Evolutionary conservation across 2,888 invertebrate species (phyloP).

Genomic region (Polia nebulosa): DNA sequence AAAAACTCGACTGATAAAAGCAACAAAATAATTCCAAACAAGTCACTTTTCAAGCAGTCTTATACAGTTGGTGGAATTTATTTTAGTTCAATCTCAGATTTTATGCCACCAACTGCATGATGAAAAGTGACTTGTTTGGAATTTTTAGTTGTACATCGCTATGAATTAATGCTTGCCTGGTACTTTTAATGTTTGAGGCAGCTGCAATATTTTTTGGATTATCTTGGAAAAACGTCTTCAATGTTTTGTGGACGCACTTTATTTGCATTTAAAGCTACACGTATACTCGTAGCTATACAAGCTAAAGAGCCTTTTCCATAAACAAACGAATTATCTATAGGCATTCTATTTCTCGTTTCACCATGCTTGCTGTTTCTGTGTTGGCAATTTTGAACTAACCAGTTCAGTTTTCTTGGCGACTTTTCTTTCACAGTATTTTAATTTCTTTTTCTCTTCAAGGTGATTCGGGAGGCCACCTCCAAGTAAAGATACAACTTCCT

Average conservation of each 20-base stretch:
- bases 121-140: conserved; percentile 31
- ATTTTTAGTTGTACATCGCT: background rate
- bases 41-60: too few relatives aligned
- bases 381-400: background rate
- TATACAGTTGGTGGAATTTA: too few relatives aligned
- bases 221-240: too few relatives aligned
- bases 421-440: background rate
- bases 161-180: conserved; percentile 12
- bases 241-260: too few relatives aligned
- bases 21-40: conserved; percentile 68
- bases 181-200: background rate
- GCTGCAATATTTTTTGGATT: too few relatives aligned
- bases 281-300: too few relatives aligned
- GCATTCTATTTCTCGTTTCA: background rate
- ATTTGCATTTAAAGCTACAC: too few relatives aligned
- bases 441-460: conserved; percentile 86
- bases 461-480: conserved; percentile 94
- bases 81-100: too few relatives aligned
- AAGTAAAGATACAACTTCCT: conserved; percentile 77
- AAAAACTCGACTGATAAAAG: too few relatives aligned
- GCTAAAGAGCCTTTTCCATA: background rate
- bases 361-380: background rate
- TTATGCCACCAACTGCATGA: too few relatives aligned
- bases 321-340: background rate
- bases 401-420: background rate